phyloP scores from a whole-genome alignment of 2,888 invertebrate species.

The Microctonus hyperodae region DNA sequence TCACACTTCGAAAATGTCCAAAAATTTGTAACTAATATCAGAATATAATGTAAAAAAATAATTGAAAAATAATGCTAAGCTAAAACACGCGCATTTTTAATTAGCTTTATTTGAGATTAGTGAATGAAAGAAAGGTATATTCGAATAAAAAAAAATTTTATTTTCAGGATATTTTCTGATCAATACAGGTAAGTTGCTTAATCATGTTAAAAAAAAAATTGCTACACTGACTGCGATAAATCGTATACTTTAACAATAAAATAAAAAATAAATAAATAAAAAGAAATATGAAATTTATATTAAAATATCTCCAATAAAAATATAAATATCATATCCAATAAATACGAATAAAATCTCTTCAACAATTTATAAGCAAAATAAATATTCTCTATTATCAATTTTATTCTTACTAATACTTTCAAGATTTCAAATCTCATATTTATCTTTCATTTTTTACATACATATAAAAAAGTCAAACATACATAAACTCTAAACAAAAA shows the following conservation, averaged over 20 bases:
- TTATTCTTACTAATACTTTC: neutral
- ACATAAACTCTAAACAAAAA: too few species aligned
- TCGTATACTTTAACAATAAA: too few species aligned
- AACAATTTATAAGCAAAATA: too few species aligned
- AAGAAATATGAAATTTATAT: too few species aligned
- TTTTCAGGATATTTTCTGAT: conserved; percentile 62
- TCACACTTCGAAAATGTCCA: too few species aligned
- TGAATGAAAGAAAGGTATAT: conserved; percentile 28
- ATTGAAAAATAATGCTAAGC: neutral
- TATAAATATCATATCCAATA: too few species aligned
- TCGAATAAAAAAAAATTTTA: conserved; percentile 56
- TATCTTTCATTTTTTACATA: neutral
- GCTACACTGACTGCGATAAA: conserved; percentile 36
- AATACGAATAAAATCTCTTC: too few species aligned
- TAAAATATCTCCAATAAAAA: too few species aligned
- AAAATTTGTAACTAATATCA: conserved; percentile 9
- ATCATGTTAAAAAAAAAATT: conserved; percentile 42
- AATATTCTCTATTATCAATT: too few species aligned
- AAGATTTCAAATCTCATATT: neutral
- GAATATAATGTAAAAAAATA: neutral
- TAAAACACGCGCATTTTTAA: neutral
- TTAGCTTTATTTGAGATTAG: neutral
- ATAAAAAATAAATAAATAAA: too few species aligned
- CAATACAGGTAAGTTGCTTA: conserved; percentile 59
- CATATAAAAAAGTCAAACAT: neutral